Base-by-base conservation (phyloP, 2,888 invertebrate genomes). In the Unio delphinus region DNA sequence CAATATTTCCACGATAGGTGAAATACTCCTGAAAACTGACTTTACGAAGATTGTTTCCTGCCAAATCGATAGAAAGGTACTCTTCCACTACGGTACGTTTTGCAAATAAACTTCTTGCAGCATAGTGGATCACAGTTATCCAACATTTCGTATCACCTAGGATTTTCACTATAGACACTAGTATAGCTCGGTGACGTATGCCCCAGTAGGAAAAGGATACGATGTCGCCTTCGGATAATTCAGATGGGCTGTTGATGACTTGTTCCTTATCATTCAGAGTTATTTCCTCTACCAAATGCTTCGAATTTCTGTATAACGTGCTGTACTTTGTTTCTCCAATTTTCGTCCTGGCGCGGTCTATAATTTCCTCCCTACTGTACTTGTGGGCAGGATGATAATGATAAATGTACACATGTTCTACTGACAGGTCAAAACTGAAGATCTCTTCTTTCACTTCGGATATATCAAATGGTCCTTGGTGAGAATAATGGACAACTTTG, bases 171-270 rank as follows among this genome's bases (percentile, higher is more conserved):
- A 30, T 17, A 6, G n/a, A 11, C 2, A 74, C 68, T 20, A 30
- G 28, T 11, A 74, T 55, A n/a, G 66, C 74, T 8, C 59, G 64
- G 26, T 74, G 74, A 23, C 58, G 56, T 2, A 68, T 20, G 3
- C 58, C 30, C 74, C 70, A 74, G 58, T 70, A 74, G n/a, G 54
- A 57, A 23, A 70, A 74, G 3, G 55, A 61, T 0, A 74, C 64
- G 2, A 58, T 61, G n/a, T 74, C 71, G 11, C 74, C 74, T 8
- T 63, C 58, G 18, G 28, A 28, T 15, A 74, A n/a, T 5, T 71
- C 67, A 20, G 56, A 34, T 1, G 64, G 34, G 23, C 45, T 30
- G 7, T 60, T 11, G 56, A 74, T 28, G n/a, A 28, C 23, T 8
- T 23, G 18, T 59, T 71, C 66, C 28, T 45, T 63, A 17, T 30